Conservation (phyloP, 2,797 vertebrate species). For the Myiotriccus ornatus region DNA sequence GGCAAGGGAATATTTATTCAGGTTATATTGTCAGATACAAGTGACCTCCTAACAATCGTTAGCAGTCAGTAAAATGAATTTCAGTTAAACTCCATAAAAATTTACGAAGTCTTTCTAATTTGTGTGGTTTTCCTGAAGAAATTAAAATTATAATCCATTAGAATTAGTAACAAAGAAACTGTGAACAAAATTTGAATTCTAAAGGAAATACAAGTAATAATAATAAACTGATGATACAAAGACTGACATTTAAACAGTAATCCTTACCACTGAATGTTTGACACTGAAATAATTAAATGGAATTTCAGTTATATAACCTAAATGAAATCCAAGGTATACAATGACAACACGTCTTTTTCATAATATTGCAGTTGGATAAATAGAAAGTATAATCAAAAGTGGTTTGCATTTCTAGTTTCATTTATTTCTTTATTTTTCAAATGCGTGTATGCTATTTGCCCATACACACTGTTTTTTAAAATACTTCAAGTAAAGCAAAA, state of each 20-base stretch:
- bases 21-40: background rate
- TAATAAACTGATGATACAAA: background rate
- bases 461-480: background rate
- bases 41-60: background rate
- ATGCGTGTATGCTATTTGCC: background rate
- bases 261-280: background rate
- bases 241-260: slow-evolving; percentile 17
- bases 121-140: background rate
- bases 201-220: background rate
- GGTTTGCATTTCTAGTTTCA: background rate
- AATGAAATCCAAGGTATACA: background rate
- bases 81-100: background rate
- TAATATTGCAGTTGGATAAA: background rate
- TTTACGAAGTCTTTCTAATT: background rate
- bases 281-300: background rate
- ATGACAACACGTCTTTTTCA: background rate
- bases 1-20: background rate
- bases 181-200: background rate
- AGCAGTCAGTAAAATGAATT: background rate
- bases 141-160: background rate
- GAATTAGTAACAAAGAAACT: background rate
- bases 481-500: background rate
- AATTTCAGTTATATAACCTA: background rate
- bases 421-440: background rate
- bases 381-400: background rate